Base-by-base conservation (phyloP, 2,113 vertebrate species). In the Sturnus vulgaris region DNA sequence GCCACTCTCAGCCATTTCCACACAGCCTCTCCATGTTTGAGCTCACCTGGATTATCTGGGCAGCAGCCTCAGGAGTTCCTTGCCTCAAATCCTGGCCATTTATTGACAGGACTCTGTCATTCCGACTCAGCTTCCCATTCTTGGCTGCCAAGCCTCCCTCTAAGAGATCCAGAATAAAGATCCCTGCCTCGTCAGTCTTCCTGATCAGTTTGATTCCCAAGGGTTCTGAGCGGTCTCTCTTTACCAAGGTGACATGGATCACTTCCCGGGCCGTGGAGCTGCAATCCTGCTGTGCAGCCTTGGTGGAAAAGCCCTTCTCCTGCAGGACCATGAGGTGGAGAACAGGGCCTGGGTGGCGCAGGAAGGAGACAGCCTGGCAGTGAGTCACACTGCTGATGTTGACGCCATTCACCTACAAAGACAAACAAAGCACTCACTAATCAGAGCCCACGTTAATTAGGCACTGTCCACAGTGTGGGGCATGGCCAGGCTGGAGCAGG, bases 21-120 rank as follows among this genome's bases (percentile, higher is more conserved):
- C 3, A 37, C 50, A 49, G 8, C 40, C 33, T 55, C 20, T 31
- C 33, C 42, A 2, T 0, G 8, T 14, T 47, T 35, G 30, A 50
- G 49, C 80, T 93, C 97, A 99, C 99, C 99, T 99, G 99, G 95
- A 99, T 99, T 82, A 99, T 99, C 95, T 99, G 98, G 11, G 99
- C 99, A 14, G 99, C 99, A 10, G 98, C 98, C 97, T 99, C 99
- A 1, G 99, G 99, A 11, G 99, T 99, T 33, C 99, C 99, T 65
- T 99, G 99, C 66, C 98, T 98, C 91, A 99, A 96, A 97, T 99
- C 98, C 10, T 99, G 98, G 17, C 99, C 99, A 6, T 99, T 99
- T 92, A 99, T 99, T 60, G 98, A 98, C 79, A 99, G 93, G 28
- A 99, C 99, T 84, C 98, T 98, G 96, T 99, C 99, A 31, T 98